Evolutionary conservation across 1,140 invertebrate genomes (phyloP), one percentile per base, ranked within the genome.

Genomic region (Drosophila sproati): DNA sequence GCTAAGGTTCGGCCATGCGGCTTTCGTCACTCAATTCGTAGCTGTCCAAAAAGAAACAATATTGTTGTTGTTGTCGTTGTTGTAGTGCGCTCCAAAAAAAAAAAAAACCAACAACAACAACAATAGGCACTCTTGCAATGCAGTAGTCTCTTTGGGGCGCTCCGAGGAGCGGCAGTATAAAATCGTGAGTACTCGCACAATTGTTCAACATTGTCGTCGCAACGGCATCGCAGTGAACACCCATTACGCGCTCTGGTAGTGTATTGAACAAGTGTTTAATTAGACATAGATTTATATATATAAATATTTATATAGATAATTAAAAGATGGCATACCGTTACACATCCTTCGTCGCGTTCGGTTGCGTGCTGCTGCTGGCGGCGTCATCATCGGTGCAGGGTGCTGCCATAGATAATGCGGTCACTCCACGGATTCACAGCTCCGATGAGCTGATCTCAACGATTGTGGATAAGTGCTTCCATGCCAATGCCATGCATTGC

Each of bases 401-500:
- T 61, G 92, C 93, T 68, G 93, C 93, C 80, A 93, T 92, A 78
- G 94, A 94, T 92, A 93, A 93, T 77, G 93, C 89, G 31, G 93
- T 94, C 50, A 94, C 94, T 39, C 94, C 95, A 54, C 93, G 94
- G 70, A 94, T 95, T 81, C 91, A 92, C 68, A 94, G 93, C 70
- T 94, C 95, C 88, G 95, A 95, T 74, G 95, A 96, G 88, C 94
- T 96, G 12, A 93, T 97, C 35, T 94, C 95, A 10, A 94, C 94
- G 78, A 95, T 96, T 60, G 93, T 96, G 74, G 95, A 95, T 93
- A 95, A 95, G 90, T 97, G 96, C 93, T 94, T 95, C 78, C 94
- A 94, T 73, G 93, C 94, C 10, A 94, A 95, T 64, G 94, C 95
- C 73, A 94, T 95, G 76, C 93, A 94, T 55, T 97, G 96, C 79